phyloP scores from a whole-genome alignment of 2,113 vertebrate genomes.

The Tinamus guttatus region DNA sequence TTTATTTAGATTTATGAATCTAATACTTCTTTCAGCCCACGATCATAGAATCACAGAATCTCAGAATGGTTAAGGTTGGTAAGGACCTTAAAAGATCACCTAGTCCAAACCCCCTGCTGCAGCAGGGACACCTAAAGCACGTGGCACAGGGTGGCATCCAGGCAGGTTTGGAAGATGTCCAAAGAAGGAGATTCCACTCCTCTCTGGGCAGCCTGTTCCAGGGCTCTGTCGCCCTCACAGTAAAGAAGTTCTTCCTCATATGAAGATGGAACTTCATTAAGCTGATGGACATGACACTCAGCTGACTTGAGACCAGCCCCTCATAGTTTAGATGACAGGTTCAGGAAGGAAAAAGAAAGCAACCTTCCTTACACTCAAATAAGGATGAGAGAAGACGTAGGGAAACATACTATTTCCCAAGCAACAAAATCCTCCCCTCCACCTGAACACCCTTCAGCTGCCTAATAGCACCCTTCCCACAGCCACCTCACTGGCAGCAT shows the following conservation, averaged over 20 bases:
- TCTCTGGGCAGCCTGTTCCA: too few relatives aligned
- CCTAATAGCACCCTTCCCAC: neutral
- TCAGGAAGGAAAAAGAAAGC: rapidly evolving
- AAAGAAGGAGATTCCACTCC: too few relatives aligned
- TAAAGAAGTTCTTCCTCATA: too few relatives aligned
- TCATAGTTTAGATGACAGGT: neutral
- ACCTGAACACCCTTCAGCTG: neutral
- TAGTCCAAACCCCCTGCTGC: too few relatives aligned
- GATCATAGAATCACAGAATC: neutral
- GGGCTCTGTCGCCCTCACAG: too few relatives aligned
- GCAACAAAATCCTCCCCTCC: neutral
- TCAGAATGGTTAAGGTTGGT: too few relatives aligned
- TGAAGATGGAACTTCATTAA: too few relatives aligned
- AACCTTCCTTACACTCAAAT: neutral
- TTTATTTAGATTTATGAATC: neutral
- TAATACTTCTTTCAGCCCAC: neutral
- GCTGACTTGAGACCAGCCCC: neutral
- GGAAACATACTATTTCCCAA: neutral
- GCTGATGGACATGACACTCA: neutral
- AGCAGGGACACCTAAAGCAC: too few relatives aligned
- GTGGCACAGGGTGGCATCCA: too few relatives aligned
- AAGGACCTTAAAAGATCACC: too few relatives aligned
- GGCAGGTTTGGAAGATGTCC: too few relatives aligned
- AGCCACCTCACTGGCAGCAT: neutral
- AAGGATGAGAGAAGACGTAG: neutral